Evolutionary conservation across 2,797 vertebrate species (phyloP), one percentile per base, ranked within the genome.

Genomic region (Myotis daubentonii): DNA sequence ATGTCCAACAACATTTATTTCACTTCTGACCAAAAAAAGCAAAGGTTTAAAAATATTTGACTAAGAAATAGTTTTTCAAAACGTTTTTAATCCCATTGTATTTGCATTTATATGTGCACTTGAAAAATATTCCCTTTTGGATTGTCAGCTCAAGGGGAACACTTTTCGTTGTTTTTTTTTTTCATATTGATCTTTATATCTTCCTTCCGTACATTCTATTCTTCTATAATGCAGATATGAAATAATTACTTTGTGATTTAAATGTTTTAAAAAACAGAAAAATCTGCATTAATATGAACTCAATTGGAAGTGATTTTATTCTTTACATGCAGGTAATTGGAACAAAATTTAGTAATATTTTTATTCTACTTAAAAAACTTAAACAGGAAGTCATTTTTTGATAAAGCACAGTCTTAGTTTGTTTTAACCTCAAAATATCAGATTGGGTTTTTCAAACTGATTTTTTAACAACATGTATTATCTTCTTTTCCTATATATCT

Each of bases 81-180:
- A 66, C 25, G 38, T 65, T 6, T 17, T 71, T 76, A 75, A 76
- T 83, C 28, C 1, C 17, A 49, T 2, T 20, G 25, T 60, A 41
- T 72, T 75, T 96, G 30, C 55, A 85, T 62, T 81, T 12, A 78
- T 7, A 71, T 47, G 17, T 57, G 1, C 4, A 71, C 62, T 9
- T 94, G 22, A 87, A 89, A 93, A 84, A 80, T 74, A 53, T 74
- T 87, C 70, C 41, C 25, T 80, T 91, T 19, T 33, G 65, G 41
- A 70, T 30, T 62, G 20, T 75, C 30, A 68, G 9, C 38, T 57
- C n/a, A 75, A 79, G 49, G 23, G 6, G 15, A 44, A 68, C 41
- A 2, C 1, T 19, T 71, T 65, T 47, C 36, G 79, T 62, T 30
- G 11, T 57, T 25, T 57, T 23, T 25, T 57, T 23, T 57, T 25